A percentile compares a stretch with the other conserved stretches of the same genome.
Evolutionary conservation across 2,797 vertebrate species (phyloP).

Genomic region (Poeciliopsis presidionis): DNA sequence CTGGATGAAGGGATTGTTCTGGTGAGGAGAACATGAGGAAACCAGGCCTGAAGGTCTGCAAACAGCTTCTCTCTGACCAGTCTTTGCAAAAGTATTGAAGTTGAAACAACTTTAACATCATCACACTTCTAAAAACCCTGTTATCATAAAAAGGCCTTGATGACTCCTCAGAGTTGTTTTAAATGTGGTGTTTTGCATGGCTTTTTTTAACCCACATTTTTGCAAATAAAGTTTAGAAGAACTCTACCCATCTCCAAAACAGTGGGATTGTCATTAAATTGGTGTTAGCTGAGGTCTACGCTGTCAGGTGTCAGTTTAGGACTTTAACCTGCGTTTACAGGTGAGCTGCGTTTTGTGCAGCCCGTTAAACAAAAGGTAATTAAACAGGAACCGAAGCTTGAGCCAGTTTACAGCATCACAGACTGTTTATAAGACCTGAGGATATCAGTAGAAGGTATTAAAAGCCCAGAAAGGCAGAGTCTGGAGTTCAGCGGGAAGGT

Average conservation of each 20-base stretch:
- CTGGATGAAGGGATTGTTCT: neutral
- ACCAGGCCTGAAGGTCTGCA: neutral
- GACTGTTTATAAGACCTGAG: neutral
- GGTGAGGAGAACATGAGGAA: neutral
- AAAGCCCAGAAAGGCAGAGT: neutral
- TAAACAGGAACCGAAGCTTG: neutral
- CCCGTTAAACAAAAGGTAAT: neutral
- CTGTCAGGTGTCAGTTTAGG: slow-evolving; percentile 13
- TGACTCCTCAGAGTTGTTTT: neutral
- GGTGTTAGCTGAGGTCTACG: neutral
- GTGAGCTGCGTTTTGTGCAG: neutral
- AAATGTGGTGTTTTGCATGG: neutral
- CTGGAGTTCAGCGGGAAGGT: slow-evolving; percentile 40
- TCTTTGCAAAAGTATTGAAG: neutral
- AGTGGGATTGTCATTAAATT: too few relatives aligned
- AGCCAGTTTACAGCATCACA: too few relatives aligned
- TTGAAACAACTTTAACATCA: neutral
- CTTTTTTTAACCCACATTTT: neutral
- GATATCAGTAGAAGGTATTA: neutral
- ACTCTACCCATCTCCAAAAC: too few relatives aligned
- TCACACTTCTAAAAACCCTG: neutral
- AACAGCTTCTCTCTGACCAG: neutral
- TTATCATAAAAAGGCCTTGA: too few relatives aligned
- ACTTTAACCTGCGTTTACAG: slow-evolving; percentile 24
- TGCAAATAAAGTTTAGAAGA: neutral